phyloP scores from a whole-genome alignment of 2,113 vertebrate genomes.

The Scortum barcoo region DNA sequence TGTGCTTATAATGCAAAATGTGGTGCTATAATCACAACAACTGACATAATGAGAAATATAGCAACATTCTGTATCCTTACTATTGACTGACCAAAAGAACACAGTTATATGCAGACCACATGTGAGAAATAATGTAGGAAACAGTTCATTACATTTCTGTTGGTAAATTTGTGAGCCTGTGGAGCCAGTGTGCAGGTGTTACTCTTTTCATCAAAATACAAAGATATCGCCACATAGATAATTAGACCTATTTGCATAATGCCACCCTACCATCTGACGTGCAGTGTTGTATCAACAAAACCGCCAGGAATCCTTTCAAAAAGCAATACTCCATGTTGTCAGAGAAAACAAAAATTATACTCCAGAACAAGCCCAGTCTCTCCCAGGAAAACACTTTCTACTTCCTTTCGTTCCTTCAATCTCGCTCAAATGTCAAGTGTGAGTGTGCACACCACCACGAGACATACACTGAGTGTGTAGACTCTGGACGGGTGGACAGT shows the following conservation, averaged over 20 bases:
- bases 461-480: constrained; percentile 38
- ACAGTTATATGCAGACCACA: not conserved
- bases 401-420: constrained; percentile 17
- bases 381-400: constrained; percentile 39
- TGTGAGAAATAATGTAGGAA: not conserved
- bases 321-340: constrained; percentile 74
- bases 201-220: constrained; percentile 9
- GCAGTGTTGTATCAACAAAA: constrained; percentile 74
- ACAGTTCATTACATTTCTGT: no score
- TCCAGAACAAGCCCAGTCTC: constrained; percentile 47
- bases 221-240: not conserved
- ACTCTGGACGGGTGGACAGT: constrained; percentile 49
- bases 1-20: not conserved
- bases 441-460: constrained; percentile 28
- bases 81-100: not conserved
- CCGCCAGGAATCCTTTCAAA: constrained; percentile 75
- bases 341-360: constrained; percentile 40
- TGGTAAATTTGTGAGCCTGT: not conserved
- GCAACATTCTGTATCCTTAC: not conserved
- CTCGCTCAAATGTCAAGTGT: constrained; percentile 44
- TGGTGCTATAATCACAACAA: not conserved
- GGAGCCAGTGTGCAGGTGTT: not conserved
- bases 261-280: constrained; percentile 79
- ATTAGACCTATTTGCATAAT: constrained; percentile 3
- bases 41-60: not conserved